phyloP scores from a whole-genome alignment of 2,797 vertebrate species.

The Carapus acus region DNA sequence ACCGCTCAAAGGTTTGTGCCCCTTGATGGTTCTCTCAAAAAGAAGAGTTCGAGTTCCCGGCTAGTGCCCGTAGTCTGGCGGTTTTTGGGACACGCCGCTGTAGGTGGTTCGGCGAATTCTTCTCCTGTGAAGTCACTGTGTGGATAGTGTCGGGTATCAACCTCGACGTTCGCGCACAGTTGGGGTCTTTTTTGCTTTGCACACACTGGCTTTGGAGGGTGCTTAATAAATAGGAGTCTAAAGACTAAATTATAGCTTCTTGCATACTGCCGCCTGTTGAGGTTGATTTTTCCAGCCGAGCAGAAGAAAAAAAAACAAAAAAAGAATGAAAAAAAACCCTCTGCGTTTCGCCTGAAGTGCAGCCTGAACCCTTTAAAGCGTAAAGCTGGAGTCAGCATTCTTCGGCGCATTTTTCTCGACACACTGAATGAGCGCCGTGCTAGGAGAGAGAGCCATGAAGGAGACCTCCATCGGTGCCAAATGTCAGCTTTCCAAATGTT shows the following conservation, averaged over 20 bases:
- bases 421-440: slow-evolving; percentile 26
- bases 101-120: slow-evolving; percentile 57
- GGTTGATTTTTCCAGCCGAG: slow-evolving; percentile 52
- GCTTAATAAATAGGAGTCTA: slow-evolving; percentile 50
- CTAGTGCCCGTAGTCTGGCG: slow-evolving; percentile 34
- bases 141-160: slow-evolving; percentile 65
- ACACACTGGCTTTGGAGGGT: slow-evolving; percentile 27
- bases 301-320: slow-evolving; percentile 4
- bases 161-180: slow-evolving; percentile 44
- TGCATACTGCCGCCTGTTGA: slow-evolving; percentile 45
- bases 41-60: slow-evolving; percentile 36
- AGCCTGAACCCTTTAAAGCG: slow-evolving; percentile 32
- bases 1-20: not conserved
- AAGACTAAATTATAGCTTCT: slow-evolving; percentile 57
- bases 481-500: slow-evolving; percentile 26
- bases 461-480: slow-evolving; percentile 23
- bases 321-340: no score
- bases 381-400: slow-evolving; percentile 37
- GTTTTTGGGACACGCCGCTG: slow-evolving; percentile 33
- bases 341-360: slow-evolving; percentile 17
- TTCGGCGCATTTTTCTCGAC: slow-evolving; percentile 28
- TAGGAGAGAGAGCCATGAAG: slow-evolving; percentile 10
- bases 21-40: slow-evolving; percentile 24
- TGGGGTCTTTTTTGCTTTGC: slow-evolving; percentile 37
- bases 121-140: slow-evolving; percentile 64